Evolutionary conservation across 2,113 vertebrate species (phyloP), one percentile per base, ranked within the genome.

Genomic region (Notarius quadriscutis): DNA sequence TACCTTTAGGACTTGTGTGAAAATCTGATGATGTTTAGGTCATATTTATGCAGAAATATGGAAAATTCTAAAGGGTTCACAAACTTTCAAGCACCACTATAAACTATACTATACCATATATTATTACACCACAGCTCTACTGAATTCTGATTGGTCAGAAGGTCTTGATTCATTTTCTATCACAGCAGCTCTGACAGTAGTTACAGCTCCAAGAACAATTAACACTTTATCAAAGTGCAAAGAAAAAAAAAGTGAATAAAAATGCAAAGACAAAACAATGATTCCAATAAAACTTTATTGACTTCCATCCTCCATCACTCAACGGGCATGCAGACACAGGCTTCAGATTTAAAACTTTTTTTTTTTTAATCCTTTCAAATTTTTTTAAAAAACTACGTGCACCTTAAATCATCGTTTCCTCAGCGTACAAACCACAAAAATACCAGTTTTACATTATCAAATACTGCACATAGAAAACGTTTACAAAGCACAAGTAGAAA

Each of bases 381-480:
- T 96, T 81, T 95, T 91, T 95, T 97, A 96, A 91, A 96, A 97
- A 98, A 98, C 93, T 94, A 95, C 97, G 92, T 96, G 97, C 96
- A 95, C 95, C 95, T 94, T 93, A 95, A 96, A 96, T 97, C 94
- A 93, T 95, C 95, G 96, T 96, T 95, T 97, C 96, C 96, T 97
- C 96, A 96, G 96, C 97, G 92, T 97, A 95, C 96, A 98, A 97
- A 98, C 96, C 95, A 97, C 97, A 96, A 96, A 96, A 96, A 96
- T 96, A 97, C 96, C 94, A 96, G 96, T 96, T 95, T 93, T 94
- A 97, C 97, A 95, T 97, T 95, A 96, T 96, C 96, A 97, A 98
- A 97, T 97, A 98, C 94, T 95, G 97, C 97, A 97, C 96, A 96
- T 96, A 98, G 93, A 97, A 99, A 98, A 97, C 96, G 91, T 95